Evolutionary conservation across 2,888 invertebrate genomes (phyloP).

Genomic region (Toxonevra muliebris): DNA sequence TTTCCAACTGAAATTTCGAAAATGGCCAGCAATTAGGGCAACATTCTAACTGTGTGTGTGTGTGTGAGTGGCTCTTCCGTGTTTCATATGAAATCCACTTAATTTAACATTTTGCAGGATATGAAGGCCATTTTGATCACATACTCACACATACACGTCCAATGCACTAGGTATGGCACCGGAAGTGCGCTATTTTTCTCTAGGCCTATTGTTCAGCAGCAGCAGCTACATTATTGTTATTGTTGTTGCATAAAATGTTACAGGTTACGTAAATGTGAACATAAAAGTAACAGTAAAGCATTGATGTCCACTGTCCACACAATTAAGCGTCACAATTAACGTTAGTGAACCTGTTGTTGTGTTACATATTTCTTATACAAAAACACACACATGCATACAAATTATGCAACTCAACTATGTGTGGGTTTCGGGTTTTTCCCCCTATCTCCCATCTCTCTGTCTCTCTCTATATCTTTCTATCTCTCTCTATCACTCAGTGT

Average conservation of each 20-base stretch:
- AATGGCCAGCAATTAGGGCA: constrained; percentile 60
- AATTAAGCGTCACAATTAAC: constrained; percentile 59
- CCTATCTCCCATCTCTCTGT: too few relatives aligned
- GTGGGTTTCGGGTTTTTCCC: too few relatives aligned
- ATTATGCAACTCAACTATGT: too few relatives aligned
- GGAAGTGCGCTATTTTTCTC: constrained; percentile 21
- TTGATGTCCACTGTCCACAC: constrained; percentile 29
- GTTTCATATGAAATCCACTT: constrained; percentile 30
- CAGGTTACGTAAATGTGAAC: background rate
- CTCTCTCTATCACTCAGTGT: background rate
- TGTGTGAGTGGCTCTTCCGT: constrained; percentile 17
- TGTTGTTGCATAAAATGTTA: constrained; percentile 57
- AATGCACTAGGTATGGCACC: background rate
- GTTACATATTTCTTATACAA: too few relatives aligned
- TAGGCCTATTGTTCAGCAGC: background rate
- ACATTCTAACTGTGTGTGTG: constrained; percentile 45
- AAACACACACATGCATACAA: too few relatives aligned
- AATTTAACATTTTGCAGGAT: too few relatives aligned
- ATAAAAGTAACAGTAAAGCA: too few relatives aligned
- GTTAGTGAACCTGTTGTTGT: constrained; percentile 52
- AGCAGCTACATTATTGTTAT: constrained; percentile 47
- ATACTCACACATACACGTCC: background rate
- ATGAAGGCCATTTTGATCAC: background rate
- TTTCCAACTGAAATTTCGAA: constrained; percentile 43
- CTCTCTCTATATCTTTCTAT: background rate